Percentiles rank a stretch among this genome's conserved stretches.
Evolutionary conservation across 2,888 invertebrate genomes (phyloP).

Genomic region (Acronicta aceris): DNA sequence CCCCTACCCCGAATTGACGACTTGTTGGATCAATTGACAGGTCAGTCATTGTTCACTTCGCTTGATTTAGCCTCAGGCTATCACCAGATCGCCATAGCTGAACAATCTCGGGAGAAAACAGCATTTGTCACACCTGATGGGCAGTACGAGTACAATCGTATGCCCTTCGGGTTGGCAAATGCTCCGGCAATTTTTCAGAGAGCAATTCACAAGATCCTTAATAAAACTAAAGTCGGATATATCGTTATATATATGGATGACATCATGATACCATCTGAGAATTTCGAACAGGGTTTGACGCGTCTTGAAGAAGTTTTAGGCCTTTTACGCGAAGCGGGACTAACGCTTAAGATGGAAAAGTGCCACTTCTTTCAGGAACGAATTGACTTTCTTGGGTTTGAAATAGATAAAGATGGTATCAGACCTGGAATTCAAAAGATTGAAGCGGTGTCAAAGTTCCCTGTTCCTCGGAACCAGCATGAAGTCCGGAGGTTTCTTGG

Average conservation of each 20-base stretch:
- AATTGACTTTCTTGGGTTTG: background rate
- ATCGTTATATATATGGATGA: background rate
- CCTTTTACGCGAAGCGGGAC: background rate
- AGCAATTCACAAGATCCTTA: background rate
- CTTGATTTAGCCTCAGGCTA: background rate
- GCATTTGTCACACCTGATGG: background rate
- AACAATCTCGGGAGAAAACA: background rate
- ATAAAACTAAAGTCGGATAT: background rate
- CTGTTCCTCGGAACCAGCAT: background rate
- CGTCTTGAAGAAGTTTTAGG: background rate
- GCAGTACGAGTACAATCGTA: conserved; percentile 2
- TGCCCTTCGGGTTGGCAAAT: conserved; percentile 7
- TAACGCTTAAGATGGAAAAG: background rate
- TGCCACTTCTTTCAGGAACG: background rate
- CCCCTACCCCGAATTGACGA: background rate
- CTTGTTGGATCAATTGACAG: background rate
- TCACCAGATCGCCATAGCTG: background rate
- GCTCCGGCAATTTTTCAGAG: conserved; percentile 9
- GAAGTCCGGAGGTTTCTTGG: conserved; percentile 16
- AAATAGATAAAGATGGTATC: background rate
- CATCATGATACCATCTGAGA: background rate
- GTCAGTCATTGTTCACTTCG: background rate
- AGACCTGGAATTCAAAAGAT: background rate
- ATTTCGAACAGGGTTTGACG: background rate
- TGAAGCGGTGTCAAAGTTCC: conserved; percentile 4